phyloP scores from a whole-genome alignment of 2,113 vertebrate genomes.

The Etheostoma cragini region DNA sequence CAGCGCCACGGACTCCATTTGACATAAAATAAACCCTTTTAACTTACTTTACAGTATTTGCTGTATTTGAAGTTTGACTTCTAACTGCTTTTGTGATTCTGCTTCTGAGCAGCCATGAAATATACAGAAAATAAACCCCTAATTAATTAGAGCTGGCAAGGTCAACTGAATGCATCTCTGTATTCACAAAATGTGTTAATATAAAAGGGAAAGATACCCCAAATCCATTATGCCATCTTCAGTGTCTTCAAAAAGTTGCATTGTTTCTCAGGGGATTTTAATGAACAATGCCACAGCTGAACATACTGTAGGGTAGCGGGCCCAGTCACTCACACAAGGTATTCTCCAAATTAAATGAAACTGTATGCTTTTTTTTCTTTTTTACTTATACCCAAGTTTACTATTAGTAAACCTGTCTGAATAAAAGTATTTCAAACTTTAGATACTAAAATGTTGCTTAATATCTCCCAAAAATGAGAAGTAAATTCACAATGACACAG shows the following conservation, averaged over 20 bases:
- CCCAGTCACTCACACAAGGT: conserved; percentile 36
- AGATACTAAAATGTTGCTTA: conserved; percentile 43
- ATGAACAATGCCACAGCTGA: conserved; percentile 48
- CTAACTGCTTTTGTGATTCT: conserved; percentile 49
- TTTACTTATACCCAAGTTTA: conserved; percentile 36
- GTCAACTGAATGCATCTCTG: conserved; percentile 28
- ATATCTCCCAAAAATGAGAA: conserved; percentile 49
- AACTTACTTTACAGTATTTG: conserved; percentile 14
- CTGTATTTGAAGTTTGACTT: conserved; percentile 51
- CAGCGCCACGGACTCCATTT: conserved; percentile 30
- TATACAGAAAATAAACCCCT: conserved; percentile 42
- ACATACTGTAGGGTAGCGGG: neutral
- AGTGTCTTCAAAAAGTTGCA: conserved; percentile 33
- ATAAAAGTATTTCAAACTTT: conserved; percentile 36
- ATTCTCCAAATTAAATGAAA: conserved; percentile 24
- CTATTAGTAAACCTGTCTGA: conserved; percentile 34
- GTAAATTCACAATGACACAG: conserved; percentile 53
- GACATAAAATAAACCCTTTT: conserved; percentile 43
- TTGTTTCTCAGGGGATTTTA: conserved; percentile 55
- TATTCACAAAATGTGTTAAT: conserved; percentile 36
- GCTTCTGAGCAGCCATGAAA: conserved; percentile 30
- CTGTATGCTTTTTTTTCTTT: conserved; percentile 2
- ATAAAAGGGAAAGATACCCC: conserved; percentile 7
- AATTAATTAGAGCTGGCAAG: conserved; percentile 39
- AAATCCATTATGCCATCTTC: conserved; percentile 36